Conservation (phyloP, 2,888 invertebrate genomes). For the Gastrophysa polygoni region DNA sequence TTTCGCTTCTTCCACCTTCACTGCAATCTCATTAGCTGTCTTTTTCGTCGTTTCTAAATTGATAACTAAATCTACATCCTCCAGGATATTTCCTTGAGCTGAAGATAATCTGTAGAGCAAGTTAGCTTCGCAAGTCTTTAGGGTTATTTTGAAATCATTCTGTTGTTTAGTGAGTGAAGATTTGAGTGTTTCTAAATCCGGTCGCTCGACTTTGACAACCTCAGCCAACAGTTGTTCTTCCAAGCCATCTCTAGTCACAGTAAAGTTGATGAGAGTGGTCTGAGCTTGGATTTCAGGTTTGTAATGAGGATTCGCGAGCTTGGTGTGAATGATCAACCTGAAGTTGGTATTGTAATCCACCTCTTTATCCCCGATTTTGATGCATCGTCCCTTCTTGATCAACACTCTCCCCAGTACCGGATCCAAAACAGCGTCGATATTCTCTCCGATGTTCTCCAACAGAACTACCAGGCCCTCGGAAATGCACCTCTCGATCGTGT, state of each 20-base stretch:
- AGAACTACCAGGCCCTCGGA: constrained; percentile 77
- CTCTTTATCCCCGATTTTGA: constrained; percentile 91
- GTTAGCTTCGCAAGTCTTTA: constrained; percentile 91
- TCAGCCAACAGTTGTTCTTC: constrained; percentile 93
- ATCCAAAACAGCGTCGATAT: constrained; percentile 88
- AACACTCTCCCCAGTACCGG: constrained; percentile 86
- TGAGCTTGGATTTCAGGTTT: constrained; percentile 97
- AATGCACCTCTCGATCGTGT: constrained; percentile 72
- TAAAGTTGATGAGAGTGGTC: constrained; percentile 93
- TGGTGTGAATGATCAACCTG: constrained; percentile 87
- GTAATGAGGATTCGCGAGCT: constrained; percentile 94
- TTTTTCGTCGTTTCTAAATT: constrained; percentile 93
- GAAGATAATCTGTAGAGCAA: constrained; percentile 83
- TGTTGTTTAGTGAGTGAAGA: constrained; percentile 87
- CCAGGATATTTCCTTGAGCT: constrained; percentile 90
- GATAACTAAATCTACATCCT: constrained; percentile 87
- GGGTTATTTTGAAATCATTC: constrained; percentile 91
- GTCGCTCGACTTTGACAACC: constrained; percentile 91
- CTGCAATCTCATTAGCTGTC: constrained; percentile 88
- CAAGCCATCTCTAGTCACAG: constrained; percentile 88
- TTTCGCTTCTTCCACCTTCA: constrained; percentile 87
- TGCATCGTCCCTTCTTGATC: constrained; percentile 82
- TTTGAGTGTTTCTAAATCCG: constrained; percentile 85
- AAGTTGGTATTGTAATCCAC: constrained; percentile 86
- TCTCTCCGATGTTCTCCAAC: constrained; percentile 89